Conservation (phyloP, 2,797 vertebrate genomes). For the Labroides dimidiatus region DNA sequence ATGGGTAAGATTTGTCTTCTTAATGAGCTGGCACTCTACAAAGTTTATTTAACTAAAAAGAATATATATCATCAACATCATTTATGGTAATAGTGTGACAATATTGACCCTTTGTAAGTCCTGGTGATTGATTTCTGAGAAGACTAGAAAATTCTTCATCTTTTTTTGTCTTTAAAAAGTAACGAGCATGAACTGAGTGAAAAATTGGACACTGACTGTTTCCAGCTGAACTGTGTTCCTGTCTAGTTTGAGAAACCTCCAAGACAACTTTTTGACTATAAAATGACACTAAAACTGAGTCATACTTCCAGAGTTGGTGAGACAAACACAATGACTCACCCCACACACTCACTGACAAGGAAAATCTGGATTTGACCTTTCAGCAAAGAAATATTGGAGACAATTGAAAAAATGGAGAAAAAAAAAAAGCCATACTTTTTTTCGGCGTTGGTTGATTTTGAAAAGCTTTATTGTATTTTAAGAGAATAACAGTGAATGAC, state of each 20-base stretch:
- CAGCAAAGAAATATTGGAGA: slow-evolving; percentile 17
- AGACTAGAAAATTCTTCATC: not conserved
- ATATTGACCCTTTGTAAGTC: not conserved
- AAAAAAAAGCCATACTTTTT: not conserved
- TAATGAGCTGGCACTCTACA: too few species aligned
- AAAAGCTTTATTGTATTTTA: not conserved
- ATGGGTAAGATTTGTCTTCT: too few species aligned
- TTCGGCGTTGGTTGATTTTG: not conserved
- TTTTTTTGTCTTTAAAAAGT: not conserved
- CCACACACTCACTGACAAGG: slow-evolving; percentile 22
- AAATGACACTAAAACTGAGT: slow-evolving; percentile 42
- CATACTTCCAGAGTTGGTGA: slow-evolving; percentile 35
- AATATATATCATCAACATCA: too few species aligned
- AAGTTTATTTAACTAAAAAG: too few species aligned
- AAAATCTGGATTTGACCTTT: slow-evolving; percentile 41
- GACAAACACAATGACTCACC: slow-evolving; percentile 44
- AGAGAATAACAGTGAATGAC: not conserved
- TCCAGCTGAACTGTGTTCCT: slow-evolving; percentile 27
- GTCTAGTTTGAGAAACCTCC: slow-evolving; percentile 22
- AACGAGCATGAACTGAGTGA: not conserved
- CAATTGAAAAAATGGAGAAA: not conserved
- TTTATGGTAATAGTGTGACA: too few species aligned
- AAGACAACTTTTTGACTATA: slow-evolving; percentile 41
- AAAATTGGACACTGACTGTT: slow-evolving; percentile 8
- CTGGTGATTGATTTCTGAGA: not conserved